phyloP scores from a whole-genome alignment of 2,888 invertebrate genomes.

The Cephus spinipes region DNA sequence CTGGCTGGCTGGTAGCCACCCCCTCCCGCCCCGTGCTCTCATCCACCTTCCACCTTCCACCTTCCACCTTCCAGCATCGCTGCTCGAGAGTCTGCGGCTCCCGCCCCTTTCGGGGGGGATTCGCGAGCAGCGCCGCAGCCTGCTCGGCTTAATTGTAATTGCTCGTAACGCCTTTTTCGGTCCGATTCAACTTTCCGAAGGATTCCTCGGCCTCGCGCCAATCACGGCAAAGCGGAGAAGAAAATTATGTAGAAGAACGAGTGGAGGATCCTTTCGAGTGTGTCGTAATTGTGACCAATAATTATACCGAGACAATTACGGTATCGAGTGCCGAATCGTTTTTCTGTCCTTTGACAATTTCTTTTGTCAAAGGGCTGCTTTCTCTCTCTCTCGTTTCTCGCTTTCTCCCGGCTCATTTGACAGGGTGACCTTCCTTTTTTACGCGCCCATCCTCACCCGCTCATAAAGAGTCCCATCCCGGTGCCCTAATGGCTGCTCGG shows the following conservation, averaged over 20 bases:
- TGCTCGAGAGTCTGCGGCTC: not conserved
- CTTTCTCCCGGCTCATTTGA: constrained; percentile 61
- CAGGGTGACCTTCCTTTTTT: constrained; percentile 54
- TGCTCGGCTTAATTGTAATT: constrained; percentile 27
- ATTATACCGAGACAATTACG: constrained; percentile 60
- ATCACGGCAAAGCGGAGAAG: too few species aligned
- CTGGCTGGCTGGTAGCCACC: too few species aligned
- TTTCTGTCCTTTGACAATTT: constrained; percentile 58
- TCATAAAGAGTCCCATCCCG: constrained; percentile 53
- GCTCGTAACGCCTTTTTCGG: constrained; percentile 17
- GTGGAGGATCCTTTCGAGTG: constrained; percentile 14
- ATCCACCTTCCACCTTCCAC: too few species aligned
- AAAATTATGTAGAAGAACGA: too few species aligned
- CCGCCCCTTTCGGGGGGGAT: not conserved
- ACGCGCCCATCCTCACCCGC: constrained; percentile 20
- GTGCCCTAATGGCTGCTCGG: constrained; percentile 62
- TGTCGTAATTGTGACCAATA: constrained; percentile 52
- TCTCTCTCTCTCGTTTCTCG: constrained; percentile 35
- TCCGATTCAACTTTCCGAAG: too few species aligned
- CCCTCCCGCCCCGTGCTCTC: too few species aligned
- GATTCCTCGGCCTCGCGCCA: too few species aligned
- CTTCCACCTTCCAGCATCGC: not conserved
- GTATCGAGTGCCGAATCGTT: constrained; percentile 36
- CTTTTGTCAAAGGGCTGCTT: constrained; percentile 50
- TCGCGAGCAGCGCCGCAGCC: constrained; percentile 22